phyloP scores from a whole-genome alignment of 2,888 invertebrate species.

The Archips xylosteana region DNA sequence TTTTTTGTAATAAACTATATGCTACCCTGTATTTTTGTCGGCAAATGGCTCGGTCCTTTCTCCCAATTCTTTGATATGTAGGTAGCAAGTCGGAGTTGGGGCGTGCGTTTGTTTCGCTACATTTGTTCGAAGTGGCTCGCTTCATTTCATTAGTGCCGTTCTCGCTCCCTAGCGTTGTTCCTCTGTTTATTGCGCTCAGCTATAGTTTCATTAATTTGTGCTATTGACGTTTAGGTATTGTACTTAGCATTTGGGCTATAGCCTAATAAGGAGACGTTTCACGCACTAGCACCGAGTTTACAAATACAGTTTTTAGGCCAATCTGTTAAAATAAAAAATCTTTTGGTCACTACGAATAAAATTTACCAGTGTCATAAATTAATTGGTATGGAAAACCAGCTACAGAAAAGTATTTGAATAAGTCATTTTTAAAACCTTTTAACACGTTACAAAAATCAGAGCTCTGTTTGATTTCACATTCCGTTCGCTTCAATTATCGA shows the following conservation, averaged over 20 bases:
- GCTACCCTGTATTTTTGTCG: conserved; percentile 26
- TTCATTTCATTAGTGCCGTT: conserved; percentile 79
- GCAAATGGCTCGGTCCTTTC: conserved; percentile 25
- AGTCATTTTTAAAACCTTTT: not conserved
- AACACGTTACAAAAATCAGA: not conserved
- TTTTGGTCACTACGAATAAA: too few species aligned
- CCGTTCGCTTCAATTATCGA: conserved; percentile 7
- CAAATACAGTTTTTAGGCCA: not conserved
- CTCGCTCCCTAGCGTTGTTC: conserved; percentile 69
- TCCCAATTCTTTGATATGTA: conserved; percentile 58
- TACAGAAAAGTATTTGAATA: not conserved
- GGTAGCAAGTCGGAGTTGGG: conserved; percentile 57
- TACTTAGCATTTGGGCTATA: conserved; percentile 49
- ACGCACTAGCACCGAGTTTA: not conserved
- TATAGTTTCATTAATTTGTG: conserved; percentile 76
- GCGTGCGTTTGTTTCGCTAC: conserved; percentile 76
- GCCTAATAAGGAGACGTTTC: not conserved
- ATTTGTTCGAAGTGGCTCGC: conserved; percentile 70
- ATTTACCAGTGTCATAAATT: too few species aligned
- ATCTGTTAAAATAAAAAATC: too few species aligned
- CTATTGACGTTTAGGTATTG: conserved; percentile 62
- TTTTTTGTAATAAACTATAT: not conserved
- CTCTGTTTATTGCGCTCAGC: conserved; percentile 68
- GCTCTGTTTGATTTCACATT: conserved; percentile 4
- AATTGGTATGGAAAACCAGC: too few species aligned